Base-by-base conservation (phyloP, 2,888 invertebrate species). In the Amiota minor region DNA sequence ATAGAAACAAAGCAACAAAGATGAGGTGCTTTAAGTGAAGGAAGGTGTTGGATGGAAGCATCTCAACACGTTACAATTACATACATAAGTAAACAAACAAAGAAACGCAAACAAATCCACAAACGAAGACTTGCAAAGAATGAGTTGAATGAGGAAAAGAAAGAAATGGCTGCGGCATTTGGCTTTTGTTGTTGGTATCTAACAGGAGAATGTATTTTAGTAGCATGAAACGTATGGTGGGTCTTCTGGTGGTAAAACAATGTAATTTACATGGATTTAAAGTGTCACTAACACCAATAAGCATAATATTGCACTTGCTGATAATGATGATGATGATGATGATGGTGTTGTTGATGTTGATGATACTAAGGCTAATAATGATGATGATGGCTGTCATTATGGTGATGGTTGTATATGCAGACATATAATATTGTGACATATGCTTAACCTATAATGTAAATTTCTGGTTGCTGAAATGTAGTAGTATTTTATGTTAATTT, bases 61-160 rank as follows among this genome's bases (percentile, higher is more conserved):
- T 12, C 62, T 62, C 62, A 62, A 62, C 62, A 62, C 62, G 62
- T 62, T 12, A 35, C 62, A 62, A 62, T 62, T 62, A 62, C 62
- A 62, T 62, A 62, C 62, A 16, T 62, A 62, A 62, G 16, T 45
- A 59, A 20, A 59, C 18, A 20, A 59, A 59, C 16, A 56, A 62
- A 62, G 62, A 62, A 35, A 45, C 23, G 35, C 11, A 62, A 35
- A 62, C 23, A 35, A 45, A 23, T 20, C 16, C 23, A 59, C 59
- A 20, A 12, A 20, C 59, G 12, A 16, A 20, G 35, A 35, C 35
- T 18, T 20, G 4, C 6, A 9, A 12, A 12, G 11, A 18, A 16
- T 59, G 18, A 11, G 59, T 59, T 59, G 59, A 9, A 18, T 18
- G 59, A 23, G 4, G 6, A 35, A 35, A 35, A 35, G 35, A 35